phyloP scores from a whole-genome alignment of 1,140 invertebrate genomes.

The Ceratoteleas bidentatus region DNA sequence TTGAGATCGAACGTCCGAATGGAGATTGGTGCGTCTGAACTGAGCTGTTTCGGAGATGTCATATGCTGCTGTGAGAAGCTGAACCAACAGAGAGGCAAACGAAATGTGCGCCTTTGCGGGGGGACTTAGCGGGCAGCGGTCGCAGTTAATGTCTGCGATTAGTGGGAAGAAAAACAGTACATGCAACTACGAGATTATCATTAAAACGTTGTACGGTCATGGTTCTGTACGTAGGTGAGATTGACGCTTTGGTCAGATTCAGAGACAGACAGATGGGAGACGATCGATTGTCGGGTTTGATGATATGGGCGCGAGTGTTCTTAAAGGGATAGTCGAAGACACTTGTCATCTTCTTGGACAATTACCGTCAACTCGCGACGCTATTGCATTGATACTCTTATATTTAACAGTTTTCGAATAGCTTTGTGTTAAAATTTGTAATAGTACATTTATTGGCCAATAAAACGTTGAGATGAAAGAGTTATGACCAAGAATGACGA shows the following conservation, averaged over 20 bases:
- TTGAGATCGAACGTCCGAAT: conserved; percentile 22
- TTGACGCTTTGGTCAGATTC: conserved; percentile 14
- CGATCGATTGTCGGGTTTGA: too few species aligned
- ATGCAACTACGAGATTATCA: conserved; percentile 59
- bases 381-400: conserved; percentile 29
- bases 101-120: conserved; percentile 53
- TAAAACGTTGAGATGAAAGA: conserved; percentile 13
- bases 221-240: conserved; percentile 44
- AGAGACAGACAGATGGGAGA: conserved; percentile 11
- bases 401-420: too few species aligned
- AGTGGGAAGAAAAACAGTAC: conserved; percentile 60
- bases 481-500: conserved; percentile 27
- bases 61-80: conserved; percentile 63
- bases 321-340: too few species aligned
- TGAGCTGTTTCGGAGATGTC: conserved; percentile 43
- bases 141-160: conserved; percentile 65
- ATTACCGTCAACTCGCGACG: conserved; percentile 11
- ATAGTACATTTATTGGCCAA: conserved; percentile 6
- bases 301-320: too few species aligned
- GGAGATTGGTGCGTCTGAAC: conserved; percentile 16
- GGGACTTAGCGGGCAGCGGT: conserved; percentile 46
- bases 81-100: conserved; percentile 59
- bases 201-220: conserved; percentile 50
- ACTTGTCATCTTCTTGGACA: conserved; percentile 45
- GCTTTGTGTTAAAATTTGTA: conserved; percentile 7